These are phyloP conservation scores for Zosterops japonicus DNA, from an alignment of 2,113 vertebrate genomes.

Conservation along the genomic window DNA sequence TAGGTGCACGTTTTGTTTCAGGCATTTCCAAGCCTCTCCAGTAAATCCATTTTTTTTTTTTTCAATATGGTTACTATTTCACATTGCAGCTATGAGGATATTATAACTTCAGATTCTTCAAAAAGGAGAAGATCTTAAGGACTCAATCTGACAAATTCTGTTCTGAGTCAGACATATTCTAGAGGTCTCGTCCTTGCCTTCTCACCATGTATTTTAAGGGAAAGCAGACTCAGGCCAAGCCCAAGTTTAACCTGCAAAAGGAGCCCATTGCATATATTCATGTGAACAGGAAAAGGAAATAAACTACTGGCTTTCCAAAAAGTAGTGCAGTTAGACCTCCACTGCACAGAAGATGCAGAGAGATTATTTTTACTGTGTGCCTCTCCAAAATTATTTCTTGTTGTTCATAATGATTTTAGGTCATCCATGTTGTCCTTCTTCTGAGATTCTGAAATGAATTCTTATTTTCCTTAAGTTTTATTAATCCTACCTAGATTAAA, in stretches of 20 bases:
- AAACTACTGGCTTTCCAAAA: not conserved
- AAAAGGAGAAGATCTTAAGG: not conserved
- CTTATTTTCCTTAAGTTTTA: not conserved
- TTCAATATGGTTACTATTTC: not conserved
- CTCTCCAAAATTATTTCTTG: not conserved
- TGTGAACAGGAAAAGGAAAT: not conserved
- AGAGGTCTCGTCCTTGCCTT: not conserved
- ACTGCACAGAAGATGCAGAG: not conserved
- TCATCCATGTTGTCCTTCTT: not conserved
- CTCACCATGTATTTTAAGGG: not conserved
- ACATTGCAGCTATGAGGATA: not conserved
- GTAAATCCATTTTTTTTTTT: not conserved
- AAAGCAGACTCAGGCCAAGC: not conserved
- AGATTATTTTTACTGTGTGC: not conserved
- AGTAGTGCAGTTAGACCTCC: not conserved
- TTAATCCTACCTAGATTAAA: not conserved
- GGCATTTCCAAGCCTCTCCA: not conserved
- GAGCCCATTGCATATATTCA: not conserved
- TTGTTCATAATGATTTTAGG: not conserved
- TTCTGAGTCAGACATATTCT: not conserved
- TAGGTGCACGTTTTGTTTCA: not conserved
- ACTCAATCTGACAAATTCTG: not conserved
- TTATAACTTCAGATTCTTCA: not conserved
- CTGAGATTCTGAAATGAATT: not conserved
- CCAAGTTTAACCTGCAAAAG: not conserved